Evolutionary conservation across 23 tunicate genomes (phyloP).

Genomic region (Diplosoma virens): DNA sequence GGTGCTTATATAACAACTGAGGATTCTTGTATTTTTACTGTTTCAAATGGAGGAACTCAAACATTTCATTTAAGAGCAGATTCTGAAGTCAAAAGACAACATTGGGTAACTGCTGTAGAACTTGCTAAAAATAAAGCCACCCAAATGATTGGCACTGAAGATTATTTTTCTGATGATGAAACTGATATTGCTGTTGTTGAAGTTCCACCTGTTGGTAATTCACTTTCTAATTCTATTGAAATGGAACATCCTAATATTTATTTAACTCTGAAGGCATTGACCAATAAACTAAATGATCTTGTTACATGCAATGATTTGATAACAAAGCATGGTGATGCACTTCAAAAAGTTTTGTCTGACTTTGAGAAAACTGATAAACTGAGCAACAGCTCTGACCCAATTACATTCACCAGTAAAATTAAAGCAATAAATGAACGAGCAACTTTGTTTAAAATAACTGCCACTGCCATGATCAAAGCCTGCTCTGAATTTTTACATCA

Average conservation of each 20-base stretch:
- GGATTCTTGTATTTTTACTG: conserved; percentile 79
- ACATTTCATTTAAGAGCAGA: conserved; percentile 81
- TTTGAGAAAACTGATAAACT: neutral
- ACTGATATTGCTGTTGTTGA: conserved; percentile 16
- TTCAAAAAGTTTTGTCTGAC: conserved; percentile 70
- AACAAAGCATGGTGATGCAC: conserved; percentile 73
- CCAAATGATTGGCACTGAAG: conserved; percentile 9
- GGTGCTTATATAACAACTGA: conserved; percentile 74
- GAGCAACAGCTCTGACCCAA: neutral
- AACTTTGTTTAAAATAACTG: conserved; percentile 62
- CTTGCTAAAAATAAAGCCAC: conserved; percentile 54
- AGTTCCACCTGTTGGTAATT: neutral
- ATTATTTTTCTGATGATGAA: conserved; percentile 51
- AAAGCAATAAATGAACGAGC: conserved; percentile 86
- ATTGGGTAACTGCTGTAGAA: conserved; percentile 90
- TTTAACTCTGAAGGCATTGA: conserved; percentile 2
- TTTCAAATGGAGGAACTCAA: conserved; percentile 83
- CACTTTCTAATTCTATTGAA: neutral
- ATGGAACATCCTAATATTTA: neutral
- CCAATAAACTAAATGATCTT: conserved; percentile 67
- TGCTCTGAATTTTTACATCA: conserved; percentile 63
- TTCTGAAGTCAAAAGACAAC: conserved; percentile 38
- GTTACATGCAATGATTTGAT: conserved; percentile 88
- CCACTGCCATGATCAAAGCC: conserved; percentile 78
- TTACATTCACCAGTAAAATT: conserved; percentile 16